Evolutionary conservation across 1,140 invertebrate genomes (phyloP), one percentile per base, ranked within the genome.

Genomic region (Ephestia elutella): DNA sequence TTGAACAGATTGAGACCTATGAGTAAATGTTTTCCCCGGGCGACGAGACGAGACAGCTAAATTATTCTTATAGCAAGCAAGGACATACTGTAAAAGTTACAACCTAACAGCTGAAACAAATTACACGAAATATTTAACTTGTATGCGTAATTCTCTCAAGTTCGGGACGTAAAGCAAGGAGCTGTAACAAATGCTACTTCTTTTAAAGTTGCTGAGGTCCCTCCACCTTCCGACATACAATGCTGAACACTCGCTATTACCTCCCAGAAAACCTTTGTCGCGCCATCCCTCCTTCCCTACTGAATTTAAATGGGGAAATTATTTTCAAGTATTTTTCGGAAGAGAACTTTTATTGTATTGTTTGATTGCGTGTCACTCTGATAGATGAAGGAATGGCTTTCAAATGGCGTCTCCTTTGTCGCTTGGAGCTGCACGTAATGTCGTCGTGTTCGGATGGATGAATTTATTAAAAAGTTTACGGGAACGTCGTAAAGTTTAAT

Each of bases 341-440:
- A 81, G 79, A 83, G 81, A 86, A 86, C 72, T 84, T 88, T 86
- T 86, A 88, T 88, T 88, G 82, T 88, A 86, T 86, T 88, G 82
- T 86, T 86, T 88, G 86, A 88, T 88, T 88, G 80, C 80, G 73
- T 86, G 83, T 88, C 86, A 84, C 75, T 78, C 77, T 83, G 80
- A 86, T 86, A 83, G 80, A 88, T 87, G 82, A 76, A 82, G 76
- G 73, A 78, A 80, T 73, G 68, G 78, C 71, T 76, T 78, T 70
- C 73, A 83, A 86, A 85, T 71, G 76, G 79, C 78, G 70, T 69
- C 69, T 62, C 73, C 65, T 81, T 86, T 85, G 78, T 78, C 71
- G 71, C 68, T 66, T 59, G 60, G 59, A 48, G 67, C 75, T 83
- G 82, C 72, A 72, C 61, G 69, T 85, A 86, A 87, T 82, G 79